Evolutionary conservation across 2,888 invertebrate species (phyloP).

Genomic region (Pseudoips prasinana): DNA sequence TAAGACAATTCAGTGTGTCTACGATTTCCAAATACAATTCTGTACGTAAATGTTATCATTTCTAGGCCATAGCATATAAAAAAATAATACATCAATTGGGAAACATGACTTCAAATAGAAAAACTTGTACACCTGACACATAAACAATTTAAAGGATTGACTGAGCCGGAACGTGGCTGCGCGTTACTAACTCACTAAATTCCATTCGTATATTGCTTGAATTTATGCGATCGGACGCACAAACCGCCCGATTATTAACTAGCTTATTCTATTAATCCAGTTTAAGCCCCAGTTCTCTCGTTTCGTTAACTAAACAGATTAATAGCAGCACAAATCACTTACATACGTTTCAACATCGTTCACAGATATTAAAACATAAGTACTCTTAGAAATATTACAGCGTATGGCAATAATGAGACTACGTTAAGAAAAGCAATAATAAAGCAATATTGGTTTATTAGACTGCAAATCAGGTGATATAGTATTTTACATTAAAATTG

Average conservation of each 20-base stretch:
- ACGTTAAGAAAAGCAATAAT: constrained; percentile 52
- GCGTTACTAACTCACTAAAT: no score
- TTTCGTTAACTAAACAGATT: no score
- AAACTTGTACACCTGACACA: neutral
- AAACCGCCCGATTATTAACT: no score
- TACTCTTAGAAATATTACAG: constrained; percentile 20
- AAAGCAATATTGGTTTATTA: constrained; percentile 56
- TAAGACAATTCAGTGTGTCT: no score
- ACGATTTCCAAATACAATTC: no score
- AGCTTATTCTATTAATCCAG: no score
- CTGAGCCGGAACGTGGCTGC: neutral
- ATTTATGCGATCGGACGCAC: no score
- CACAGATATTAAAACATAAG: constrained; percentile 18
- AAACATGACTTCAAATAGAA: neutral
- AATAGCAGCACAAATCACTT: neutral
- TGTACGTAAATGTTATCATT: no score
- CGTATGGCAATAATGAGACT: constrained; percentile 38
- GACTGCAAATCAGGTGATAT: constrained; percentile 67
- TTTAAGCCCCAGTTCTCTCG: no score
- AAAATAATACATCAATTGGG: constrained; percentile 4
- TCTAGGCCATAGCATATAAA: neutral
- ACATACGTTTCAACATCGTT: constrained; percentile 21
- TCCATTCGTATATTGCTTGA: no score
- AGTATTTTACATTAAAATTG: constrained; percentile 43
- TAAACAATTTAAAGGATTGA: no score